Evolutionary conservation across 2,797 vertebrate genomes (phyloP).

Genomic region (Pangasius djambal): DNA sequence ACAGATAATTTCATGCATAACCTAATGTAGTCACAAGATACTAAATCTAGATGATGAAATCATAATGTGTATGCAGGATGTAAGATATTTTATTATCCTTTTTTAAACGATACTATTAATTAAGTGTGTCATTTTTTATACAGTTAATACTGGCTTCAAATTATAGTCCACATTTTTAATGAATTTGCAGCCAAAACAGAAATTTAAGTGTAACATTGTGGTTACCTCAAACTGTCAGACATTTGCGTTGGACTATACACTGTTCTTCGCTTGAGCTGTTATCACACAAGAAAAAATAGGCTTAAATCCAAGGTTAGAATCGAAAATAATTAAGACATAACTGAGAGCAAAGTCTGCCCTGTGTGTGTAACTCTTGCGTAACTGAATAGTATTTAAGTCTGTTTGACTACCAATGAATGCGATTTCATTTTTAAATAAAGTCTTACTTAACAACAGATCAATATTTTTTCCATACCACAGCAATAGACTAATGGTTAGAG

Average conservation of each 20-base stretch:
- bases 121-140: not conserved
- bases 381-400: not conserved
- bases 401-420: not conserved
- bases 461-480: not conserved
- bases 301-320: not conserved
- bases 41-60: not conserved
- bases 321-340: not conserved
- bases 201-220: not conserved
- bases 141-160: not conserved
- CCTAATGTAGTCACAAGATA: not conserved
- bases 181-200: not conserved
- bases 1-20: not conserved
- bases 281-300: not conserved
- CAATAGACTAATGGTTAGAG: not conserved
- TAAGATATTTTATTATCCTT: not conserved
- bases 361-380: not conserved
- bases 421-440: not conserved
- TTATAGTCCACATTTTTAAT: not conserved
- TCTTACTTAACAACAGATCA: not conserved
- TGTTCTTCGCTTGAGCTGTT: not conserved
- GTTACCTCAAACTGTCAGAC: not conserved
- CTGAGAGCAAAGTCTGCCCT: not conserved
- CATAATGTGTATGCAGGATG: not conserved
- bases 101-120: not conserved
- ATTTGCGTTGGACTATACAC: not conserved